phyloP scores from a whole-genome alignment of 2,888 invertebrate genomes.

The Hypena proboscidalis region DNA sequence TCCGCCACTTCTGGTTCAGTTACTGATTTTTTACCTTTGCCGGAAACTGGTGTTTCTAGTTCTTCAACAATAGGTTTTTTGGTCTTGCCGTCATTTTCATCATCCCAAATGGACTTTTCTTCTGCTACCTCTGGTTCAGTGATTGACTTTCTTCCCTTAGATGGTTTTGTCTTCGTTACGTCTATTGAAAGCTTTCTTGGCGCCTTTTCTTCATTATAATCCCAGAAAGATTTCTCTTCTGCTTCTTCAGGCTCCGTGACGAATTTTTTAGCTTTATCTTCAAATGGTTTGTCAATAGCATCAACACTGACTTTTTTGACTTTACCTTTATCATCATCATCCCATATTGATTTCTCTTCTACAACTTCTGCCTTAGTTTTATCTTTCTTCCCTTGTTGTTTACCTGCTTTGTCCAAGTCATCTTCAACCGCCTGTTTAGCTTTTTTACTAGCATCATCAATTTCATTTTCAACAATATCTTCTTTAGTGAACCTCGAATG shows the following conservation, averaged over 20 bases:
- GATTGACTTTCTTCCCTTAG: conserved; percentile 56
- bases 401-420: conserved; percentile 39
- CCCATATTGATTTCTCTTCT: conserved; percentile 66
- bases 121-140: conserved; percentile 62
- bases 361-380: conserved; percentile 55
- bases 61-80: conserved; percentile 57
- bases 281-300: conserved; percentile 49
- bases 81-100: conserved; percentile 52
- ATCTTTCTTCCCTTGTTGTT: conserved; percentile 52
- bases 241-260: conserved; percentile 56
- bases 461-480: conserved; percentile 76
- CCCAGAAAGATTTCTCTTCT: conserved; percentile 64
- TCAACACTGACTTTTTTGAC: conserved; percentile 51
- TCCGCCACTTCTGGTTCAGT: conserved; percentile 49
- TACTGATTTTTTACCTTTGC: conserved; percentile 50
- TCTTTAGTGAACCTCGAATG: conserved; percentile 79
- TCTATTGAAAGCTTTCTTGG: conserved; percentile 47
- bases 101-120: conserved; percentile 69
- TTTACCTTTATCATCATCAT: conserved; percentile 59
- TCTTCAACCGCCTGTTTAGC: conserved; percentile 58
- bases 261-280: conserved; percentile 48
- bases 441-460: conserved; percentile 69
- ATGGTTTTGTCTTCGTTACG: conserved; percentile 45
- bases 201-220: conserved; percentile 53
- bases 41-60: conserved; percentile 37